Conservation (phyloP, 2,797 vertebrate genomes). For the Echiichthys vipera region DNA sequence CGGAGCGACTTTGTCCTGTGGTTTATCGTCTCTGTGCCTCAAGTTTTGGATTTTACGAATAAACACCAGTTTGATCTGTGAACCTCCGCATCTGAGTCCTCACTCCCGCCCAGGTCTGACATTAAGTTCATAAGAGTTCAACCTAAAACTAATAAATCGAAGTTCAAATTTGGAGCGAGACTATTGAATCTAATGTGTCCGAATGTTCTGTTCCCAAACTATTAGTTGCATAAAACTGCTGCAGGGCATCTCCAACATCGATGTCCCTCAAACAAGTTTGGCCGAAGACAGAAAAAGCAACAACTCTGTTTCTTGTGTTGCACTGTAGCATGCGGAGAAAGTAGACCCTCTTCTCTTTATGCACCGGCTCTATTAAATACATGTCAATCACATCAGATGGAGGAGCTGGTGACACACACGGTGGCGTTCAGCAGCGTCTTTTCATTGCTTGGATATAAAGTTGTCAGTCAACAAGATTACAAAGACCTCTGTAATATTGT, state of each 20-base stretch:
- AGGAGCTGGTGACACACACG: constrained; percentile 40
- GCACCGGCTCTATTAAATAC: constrained; percentile 53
- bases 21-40: too few relatives aligned
- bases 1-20: too few relatives aligned
- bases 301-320: background rate
- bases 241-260: background rate
- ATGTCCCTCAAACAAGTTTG: background rate
- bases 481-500: constrained; percentile 45
- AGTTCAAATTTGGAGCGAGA: background rate
- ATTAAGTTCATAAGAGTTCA: background rate
- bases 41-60: too few relatives aligned
- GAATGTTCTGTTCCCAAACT: background rate
- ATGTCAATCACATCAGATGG: constrained; percentile 47
- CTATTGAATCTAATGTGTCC: background rate
- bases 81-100: too few relatives aligned
- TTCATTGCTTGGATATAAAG: constrained; percentile 59
- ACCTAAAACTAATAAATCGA: background rate
- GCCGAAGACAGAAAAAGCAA: background rate
- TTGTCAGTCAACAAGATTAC: constrained; percentile 73
- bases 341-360: constrained; percentile 34
- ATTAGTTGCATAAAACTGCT: constrained; percentile 1
- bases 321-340: background rate
- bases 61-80: background rate
- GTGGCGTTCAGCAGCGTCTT: constrained; percentile 1
- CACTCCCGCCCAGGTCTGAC: too few relatives aligned